A percentile compares a stretch with the other conserved stretches of the same genome.
Conservation (phyloP, 2,113 vertebrate genomes). For the Caracal caracal region DNA sequence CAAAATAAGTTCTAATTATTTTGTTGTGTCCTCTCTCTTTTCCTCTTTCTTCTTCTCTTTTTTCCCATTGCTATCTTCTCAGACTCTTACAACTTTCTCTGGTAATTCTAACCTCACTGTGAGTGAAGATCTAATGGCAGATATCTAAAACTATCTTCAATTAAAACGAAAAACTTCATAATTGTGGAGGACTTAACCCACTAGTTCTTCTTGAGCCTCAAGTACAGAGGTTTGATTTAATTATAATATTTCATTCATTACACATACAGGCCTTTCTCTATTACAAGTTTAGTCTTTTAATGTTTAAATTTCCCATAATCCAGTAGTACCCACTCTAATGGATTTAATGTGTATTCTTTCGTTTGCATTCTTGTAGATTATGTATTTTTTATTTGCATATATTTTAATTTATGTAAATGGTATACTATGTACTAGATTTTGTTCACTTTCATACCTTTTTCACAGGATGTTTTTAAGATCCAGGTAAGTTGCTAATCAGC, state of each 20-base stretch:
- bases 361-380: not conserved
- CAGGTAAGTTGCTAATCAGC: not conserved
- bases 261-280: not conserved
- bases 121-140: not conserved
- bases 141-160: not conserved
- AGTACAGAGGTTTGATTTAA: not conserved
- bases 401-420: not conserved
- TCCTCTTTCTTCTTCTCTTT: not conserved
- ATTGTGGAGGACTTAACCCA: not conserved
- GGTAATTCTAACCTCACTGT: not conserved
- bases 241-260: not conserved
- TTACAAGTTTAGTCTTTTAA: not conserved
- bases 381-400: not conserved
- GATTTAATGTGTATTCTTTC: not conserved
- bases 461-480: not conserved
- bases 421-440: not conserved
- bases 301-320: not conserved
- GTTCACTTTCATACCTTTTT: not conserved
- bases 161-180: constrained; percentile 30
- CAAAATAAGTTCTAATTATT: not conserved
- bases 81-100: not conserved
- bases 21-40: not conserved
- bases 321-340: not conserved
- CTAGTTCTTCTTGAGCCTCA: not conserved
- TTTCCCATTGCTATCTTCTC: not conserved